Conservation (phyloP, 1,140 invertebrate species). For the Drosophila leontia region DNA sequence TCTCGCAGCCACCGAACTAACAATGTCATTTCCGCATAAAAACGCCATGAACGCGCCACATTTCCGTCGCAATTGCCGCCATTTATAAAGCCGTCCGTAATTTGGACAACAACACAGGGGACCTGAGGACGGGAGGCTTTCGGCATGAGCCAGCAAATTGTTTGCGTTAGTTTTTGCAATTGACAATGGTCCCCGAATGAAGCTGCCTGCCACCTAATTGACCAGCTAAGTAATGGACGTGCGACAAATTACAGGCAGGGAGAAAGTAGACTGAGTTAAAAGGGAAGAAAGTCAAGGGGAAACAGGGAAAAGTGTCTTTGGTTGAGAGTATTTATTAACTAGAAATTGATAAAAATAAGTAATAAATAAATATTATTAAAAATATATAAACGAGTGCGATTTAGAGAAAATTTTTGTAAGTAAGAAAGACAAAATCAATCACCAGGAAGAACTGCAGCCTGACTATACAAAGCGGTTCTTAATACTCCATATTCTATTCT, state of each 20-base stretch:
- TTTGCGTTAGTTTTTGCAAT: conserved; percentile 60
- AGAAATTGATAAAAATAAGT: not conserved
- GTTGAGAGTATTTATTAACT: not conserved
- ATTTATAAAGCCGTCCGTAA: conserved; percentile 65
- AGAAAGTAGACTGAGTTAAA: not conserved
- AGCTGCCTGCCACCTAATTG: conserved; percentile 60
- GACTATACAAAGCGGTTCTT: no score
- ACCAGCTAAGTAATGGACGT: conserved; percentile 62
- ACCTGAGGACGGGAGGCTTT: conserved; percentile 15
- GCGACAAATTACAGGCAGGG: conserved; percentile 33
- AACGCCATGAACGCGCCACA: conserved; percentile 62
- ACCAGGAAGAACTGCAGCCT: no score
- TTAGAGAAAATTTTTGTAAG: not conserved
- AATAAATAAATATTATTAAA: no score
- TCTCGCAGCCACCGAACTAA: conserved; percentile 60
- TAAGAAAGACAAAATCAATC: not conserved
- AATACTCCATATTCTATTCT: no score
- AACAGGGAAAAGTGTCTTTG: no score
- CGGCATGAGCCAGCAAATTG: conserved; percentile 67
- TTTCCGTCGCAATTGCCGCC: conserved; percentile 78
- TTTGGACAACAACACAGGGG: conserved; percentile 36
- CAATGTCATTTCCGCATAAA: conserved; percentile 80
- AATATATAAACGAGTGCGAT: not conserved
- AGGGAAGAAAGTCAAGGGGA: not conserved
- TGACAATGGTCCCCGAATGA: conserved; percentile 55